Conservation (phyloP, 2,888 invertebrate species). For the Dyspetes luteomarginatus region DNA sequence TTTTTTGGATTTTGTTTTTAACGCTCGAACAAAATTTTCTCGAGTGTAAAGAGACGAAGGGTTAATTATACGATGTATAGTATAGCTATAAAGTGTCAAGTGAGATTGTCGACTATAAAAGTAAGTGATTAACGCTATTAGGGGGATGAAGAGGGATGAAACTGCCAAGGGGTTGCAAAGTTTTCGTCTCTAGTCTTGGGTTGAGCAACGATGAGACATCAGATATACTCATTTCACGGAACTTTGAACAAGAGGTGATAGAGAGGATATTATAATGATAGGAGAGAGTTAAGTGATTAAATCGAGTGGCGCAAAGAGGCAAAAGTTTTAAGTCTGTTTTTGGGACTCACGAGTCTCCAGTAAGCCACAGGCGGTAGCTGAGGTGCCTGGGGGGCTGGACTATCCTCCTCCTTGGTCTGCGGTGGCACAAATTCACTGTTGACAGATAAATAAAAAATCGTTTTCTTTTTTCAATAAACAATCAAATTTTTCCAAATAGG, state of each 20-base stretch:
- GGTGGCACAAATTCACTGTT: conserved; percentile 81
- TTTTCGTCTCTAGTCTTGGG: background rate
- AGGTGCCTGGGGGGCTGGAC: conserved; percentile 70
- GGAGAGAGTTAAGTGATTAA: conserved; percentile 15
- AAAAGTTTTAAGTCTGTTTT: conserved; percentile 51
- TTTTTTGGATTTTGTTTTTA: too few relatives aligned
- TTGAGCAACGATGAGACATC: conserved; percentile 1
- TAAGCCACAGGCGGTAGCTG: conserved; percentile 79
- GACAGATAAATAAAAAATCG: conserved; percentile 73
- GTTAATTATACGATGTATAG: conserved; percentile 29
- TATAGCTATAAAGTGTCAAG: background rate
- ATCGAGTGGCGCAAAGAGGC: conserved; percentile 30
- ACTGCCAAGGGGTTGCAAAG: background rate
- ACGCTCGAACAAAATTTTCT: too few relatives aligned
- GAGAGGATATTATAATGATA: conserved; percentile 43
- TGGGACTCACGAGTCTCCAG: conserved; percentile 78
- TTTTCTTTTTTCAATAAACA: conserved; percentile 54
- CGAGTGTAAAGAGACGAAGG: background rate
- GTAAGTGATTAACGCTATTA: conserved; percentile 53
- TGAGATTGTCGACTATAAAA: conserved; percentile 44
- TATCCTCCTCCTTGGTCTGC: conserved; percentile 80
- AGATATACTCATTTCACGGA: conserved; percentile 13
- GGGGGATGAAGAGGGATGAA: conserved; percentile 37
- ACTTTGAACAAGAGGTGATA: conserved; percentile 21
- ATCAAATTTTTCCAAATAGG: background rate